Base-by-base conservation (phyloP, 2,113 vertebrate species). In the Ammospiza caudacuta region DNA sequence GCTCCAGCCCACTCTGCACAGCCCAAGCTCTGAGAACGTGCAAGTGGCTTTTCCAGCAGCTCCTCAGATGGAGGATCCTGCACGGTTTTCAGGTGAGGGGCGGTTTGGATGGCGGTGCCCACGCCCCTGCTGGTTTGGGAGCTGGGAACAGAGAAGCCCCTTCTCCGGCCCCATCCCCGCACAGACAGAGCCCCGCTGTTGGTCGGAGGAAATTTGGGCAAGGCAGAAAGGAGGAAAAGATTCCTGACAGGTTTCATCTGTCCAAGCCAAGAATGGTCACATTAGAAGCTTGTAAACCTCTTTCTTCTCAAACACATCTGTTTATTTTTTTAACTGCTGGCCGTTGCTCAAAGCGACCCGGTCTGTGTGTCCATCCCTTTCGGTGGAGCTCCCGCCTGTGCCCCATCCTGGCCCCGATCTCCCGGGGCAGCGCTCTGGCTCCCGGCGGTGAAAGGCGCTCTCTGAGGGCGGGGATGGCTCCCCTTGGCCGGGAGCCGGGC, bases 401-500 rank as follows among this genome's bases (percentile, higher is more conserved):
- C 78, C 94, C 87, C 83, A 22, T 44, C 37, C 76, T 70, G 54
- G 83, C 94, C 74, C 64, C 14, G 57, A 20, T 83, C 7, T 15
- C 83, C 28, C 80, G 27, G 27, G 92, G 91, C 68, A 89, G 51
- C 73, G 58, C 91, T 86, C 44, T 5, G 47, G 63, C 73, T 70
- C 18, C 27, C 9, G 2, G 73, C 57, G 9, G 1, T 96, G 94
- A 96, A 97, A 97, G 96, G 61, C 29, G 7, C 85, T 87, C 96
- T 97, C 96, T 97, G 81, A 81, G 58, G 55, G 23, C 27, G 17
- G 25, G 51, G 82, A 67, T 61, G 74, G 59, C 44, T 92, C 37
- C 66, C 79, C 76, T 95, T 97, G 97, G 97, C 94, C 41, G 1
- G 80, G 46, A 85, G 96, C 97, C 96, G 15, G 90, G 51, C 24